phyloP scores from a whole-genome alignment of 2,888 invertebrate genomes.

The Lasioglossum vierecki region DNA sequence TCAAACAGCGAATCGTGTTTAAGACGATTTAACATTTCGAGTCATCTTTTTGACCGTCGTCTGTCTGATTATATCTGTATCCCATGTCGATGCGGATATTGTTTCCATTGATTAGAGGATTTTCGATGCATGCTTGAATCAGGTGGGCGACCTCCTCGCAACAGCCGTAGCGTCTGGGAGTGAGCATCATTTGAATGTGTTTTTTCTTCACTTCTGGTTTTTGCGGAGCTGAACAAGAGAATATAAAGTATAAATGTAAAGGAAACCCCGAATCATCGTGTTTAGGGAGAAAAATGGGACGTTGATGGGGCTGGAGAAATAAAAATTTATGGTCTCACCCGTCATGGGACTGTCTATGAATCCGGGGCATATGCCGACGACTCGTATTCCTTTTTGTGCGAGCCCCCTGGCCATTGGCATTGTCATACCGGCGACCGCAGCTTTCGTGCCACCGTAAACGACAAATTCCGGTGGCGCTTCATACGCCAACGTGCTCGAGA shows the following conservation, averaged over 20 bases:
- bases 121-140: conserved; percentile 70
- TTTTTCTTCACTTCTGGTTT: conserved; percentile 24
- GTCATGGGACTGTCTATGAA: conserved; percentile 68
- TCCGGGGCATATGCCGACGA: conserved; percentile 92
- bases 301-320: not conserved
- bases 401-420: conserved; percentile 69
- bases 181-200: conserved; percentile 44
- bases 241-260: too few species aligned
- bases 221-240: conserved; percentile 7
- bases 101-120: conserved; percentile 69
- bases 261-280: not conserved
- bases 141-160: conserved; percentile 71
- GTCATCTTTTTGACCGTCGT: conserved; percentile 27
- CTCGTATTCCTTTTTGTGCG: conserved; percentile 78
- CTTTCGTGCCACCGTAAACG: conserved; percentile 67
- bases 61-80: conserved; percentile 56
- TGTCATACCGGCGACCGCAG: conserved; percentile 73
- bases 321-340: conserved; percentile 47
- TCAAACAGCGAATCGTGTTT: not conserved
- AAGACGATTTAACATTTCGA: not conserved
- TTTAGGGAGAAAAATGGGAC: not conserved
- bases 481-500: conserved; percentile 63
- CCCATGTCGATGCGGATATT: conserved; percentile 67
- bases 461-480: conserved; percentile 57
- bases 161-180: conserved; percentile 62